Conservation (phyloP, 2,888 invertebrate genomes). For the Drosophila algonquin region DNA sequence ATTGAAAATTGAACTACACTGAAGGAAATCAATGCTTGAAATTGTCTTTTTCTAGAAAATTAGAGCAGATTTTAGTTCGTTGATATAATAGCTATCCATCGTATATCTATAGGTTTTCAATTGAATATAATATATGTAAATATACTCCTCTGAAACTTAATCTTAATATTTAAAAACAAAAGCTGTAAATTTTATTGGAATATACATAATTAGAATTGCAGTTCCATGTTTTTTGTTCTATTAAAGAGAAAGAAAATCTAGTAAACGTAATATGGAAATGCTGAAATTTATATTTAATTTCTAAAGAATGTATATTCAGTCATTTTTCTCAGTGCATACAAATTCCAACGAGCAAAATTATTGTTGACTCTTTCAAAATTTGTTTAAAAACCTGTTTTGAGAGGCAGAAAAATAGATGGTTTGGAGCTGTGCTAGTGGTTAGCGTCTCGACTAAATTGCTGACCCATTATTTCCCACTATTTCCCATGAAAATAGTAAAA, state of each 20-base stretch:
- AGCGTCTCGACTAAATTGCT: not conserved
- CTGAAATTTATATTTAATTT: not conserved
- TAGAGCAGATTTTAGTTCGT: too few relatives aligned
- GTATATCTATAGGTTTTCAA: too few relatives aligned
- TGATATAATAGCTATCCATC: too few relatives aligned
- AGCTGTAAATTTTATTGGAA: too few relatives aligned
- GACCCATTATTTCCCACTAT: not conserved
- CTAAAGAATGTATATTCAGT: not conserved
- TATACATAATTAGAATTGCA: too few relatives aligned
- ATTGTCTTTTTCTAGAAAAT: too few relatives aligned
- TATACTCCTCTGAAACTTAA: too few relatives aligned
- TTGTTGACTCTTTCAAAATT: slow-evolving; percentile 1
- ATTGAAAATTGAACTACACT: not conserved
- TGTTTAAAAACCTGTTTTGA: slow-evolving; percentile 24
- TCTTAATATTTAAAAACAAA: too few relatives aligned
- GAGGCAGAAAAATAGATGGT: not conserved
- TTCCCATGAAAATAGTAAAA: not conserved
- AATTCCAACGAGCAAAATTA: not conserved
- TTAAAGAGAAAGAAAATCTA: too few relatives aligned
- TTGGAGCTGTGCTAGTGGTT: not conserved
- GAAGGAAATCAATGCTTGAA: not conserved
- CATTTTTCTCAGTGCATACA: not conserved
- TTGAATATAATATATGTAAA: too few relatives aligned
- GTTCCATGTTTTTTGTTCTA: too few relatives aligned
- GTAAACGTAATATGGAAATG: too few relatives aligned